These are phyloP conservation scores for Nyctibius grandis DNA, from an alignment of 2,797 vertebrate genomes.

Conservation along the genomic window DNA sequence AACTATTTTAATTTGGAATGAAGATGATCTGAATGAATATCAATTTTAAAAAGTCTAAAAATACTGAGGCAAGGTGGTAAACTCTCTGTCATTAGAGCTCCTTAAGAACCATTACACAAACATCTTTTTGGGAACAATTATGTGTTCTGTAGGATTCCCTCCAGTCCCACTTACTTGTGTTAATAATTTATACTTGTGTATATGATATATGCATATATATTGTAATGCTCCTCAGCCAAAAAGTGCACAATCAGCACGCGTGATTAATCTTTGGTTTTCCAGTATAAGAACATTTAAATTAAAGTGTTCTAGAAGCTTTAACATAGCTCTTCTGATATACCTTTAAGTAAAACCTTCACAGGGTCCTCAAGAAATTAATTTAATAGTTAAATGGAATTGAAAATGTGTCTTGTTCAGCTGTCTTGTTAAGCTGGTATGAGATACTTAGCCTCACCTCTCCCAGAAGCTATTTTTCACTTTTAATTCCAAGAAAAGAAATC, in stretches of 20 bases:
- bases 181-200: background rate
- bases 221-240: background rate
- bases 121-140: background rate
- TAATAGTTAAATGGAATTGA: background rate
- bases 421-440: background rate
- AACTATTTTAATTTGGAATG: background rate
- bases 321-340: background rate
- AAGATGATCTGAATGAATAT: background rate
- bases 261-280: background rate
- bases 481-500: background rate
- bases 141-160: background rate
- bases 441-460: background rate
- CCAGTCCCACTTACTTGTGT: background rate
- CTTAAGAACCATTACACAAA: background rate
- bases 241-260: background rate
- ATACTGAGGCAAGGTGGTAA: background rate
- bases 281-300: background rate
- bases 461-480: conserved; percentile 20
- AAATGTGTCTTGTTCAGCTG: background rate
- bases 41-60: background rate
- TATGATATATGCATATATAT: background rate
- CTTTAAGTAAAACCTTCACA: background rate
- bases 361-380: background rate
- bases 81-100: background rate
- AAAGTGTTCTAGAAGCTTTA: background rate